Evolutionary conservation across 2,797 vertebrate species (phyloP).

Genomic region (Sebastes kiyomatsui): DNA sequence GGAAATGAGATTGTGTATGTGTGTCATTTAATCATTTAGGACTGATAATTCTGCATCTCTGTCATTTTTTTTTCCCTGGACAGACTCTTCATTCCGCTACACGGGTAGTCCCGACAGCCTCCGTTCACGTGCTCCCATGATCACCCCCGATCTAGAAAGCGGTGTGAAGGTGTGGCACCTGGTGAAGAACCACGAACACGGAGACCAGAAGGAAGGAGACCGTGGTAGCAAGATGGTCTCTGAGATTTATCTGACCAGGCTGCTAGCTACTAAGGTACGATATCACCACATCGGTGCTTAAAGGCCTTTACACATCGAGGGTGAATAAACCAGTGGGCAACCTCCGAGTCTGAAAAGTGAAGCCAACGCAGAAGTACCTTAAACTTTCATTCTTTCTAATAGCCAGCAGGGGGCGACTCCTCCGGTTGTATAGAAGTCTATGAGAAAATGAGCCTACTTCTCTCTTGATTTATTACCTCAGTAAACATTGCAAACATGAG

Average conservation of each 20-base stretch:
- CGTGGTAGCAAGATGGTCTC: slow-evolving; percentile 99
- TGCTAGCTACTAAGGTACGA: slow-evolving; percentile 91
- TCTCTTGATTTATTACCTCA: too few species aligned
- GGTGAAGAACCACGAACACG: slow-evolving; percentile 98
- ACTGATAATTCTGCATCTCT: not conserved
- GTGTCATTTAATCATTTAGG: not conserved
- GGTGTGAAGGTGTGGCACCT: slow-evolving; percentile 98
- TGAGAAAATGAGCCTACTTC: too few species aligned
- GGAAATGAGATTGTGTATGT: slow-evolving; percentile 10
- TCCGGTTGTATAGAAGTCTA: too few species aligned
- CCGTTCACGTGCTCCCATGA: slow-evolving; percentile 96
- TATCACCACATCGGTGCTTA: not conserved
- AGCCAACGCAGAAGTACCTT: too few species aligned
- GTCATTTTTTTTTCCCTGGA: not conserved
- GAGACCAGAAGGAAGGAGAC: slow-evolving; percentile 98
- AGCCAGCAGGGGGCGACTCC: too few species aligned
- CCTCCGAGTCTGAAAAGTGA: too few species aligned
- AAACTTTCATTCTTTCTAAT: too few species aligned
- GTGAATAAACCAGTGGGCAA: too few species aligned
- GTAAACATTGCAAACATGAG: too few species aligned
- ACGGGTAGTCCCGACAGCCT: slow-evolving; percentile 98
- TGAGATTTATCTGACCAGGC: slow-evolving; percentile 97
- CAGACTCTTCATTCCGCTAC: slow-evolving; percentile 97
- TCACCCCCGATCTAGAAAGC: slow-evolving; percentile 97
- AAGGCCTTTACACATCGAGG: too few species aligned